Percentiles rank a stretch among this genome's conserved stretches.
phyloP scores from a whole-genome alignment of 53 echinoderm and acorn worm species.

The Hippasteria phrygiana region DNA sequence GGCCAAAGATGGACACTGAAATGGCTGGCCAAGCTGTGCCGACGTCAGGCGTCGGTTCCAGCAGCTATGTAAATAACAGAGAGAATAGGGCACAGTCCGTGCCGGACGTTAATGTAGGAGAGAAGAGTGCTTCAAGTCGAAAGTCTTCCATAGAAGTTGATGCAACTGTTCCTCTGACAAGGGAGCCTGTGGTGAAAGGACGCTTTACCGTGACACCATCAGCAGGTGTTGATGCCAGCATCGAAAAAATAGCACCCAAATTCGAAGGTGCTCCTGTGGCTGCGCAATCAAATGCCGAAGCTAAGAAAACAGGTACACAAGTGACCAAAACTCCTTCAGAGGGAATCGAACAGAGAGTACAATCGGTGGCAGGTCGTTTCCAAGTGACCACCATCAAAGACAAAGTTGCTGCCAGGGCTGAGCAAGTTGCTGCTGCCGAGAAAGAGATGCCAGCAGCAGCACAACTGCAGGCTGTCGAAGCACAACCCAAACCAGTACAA shows the following conservation, averaged over 20 bases:
- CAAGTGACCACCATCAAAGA: constrained; percentile 76
- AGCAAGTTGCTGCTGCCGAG: constrained; percentile 19
- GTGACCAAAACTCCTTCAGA: constrained; percentile 9
- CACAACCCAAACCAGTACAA: constrained; percentile 35
- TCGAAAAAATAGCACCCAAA: constrained; percentile 13
- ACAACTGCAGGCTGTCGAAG: not conserved
- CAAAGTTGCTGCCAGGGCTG: constrained; percentile 22
- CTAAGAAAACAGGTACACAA: not conserved
- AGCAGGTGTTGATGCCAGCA: not conserved
- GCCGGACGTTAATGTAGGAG: constrained; percentile 41
- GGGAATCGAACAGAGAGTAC: constrained; percentile 12
- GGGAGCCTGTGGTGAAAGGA: constrained; percentile 42
- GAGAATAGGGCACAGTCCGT: constrained; percentile 44
- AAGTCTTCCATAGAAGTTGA: constrained; percentile 66
- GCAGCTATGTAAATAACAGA: constrained; percentile 43
- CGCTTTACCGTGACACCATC: constrained; percentile 32
- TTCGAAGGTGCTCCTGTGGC: not conserved
- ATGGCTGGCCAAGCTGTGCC: constrained; percentile 7
- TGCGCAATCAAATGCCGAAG: constrained; percentile 11
- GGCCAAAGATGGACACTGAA: constrained; percentile 38
- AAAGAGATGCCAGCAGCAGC: not conserved
- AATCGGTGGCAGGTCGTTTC: constrained; percentile 73
- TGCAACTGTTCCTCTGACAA: constrained; percentile 53
- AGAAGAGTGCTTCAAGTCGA: constrained; percentile 55
- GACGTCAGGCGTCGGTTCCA: constrained; percentile 40